These are phyloP conservation scores for Halisarca cf. caerulea DNA, from an alignment of 37 sponge, comb jelly and placozoan genomes.

Conservation along the genomic window DNA sequence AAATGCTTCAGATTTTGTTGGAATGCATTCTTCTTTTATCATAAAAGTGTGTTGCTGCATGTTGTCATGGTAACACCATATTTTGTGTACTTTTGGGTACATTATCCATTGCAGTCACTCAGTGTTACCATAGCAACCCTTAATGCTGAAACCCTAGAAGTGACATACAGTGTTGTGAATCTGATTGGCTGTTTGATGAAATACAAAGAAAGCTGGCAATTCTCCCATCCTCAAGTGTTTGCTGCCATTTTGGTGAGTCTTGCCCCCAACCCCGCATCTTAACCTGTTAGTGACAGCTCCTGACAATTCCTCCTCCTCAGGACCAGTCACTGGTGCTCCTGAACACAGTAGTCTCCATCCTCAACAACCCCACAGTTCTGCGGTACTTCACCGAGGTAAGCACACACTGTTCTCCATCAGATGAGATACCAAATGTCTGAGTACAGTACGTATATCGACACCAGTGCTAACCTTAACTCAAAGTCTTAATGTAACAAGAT, in stretches of 20 bases:
- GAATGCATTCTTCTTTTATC: slow-evolving; percentile 42
- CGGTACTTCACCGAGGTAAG: slow-evolving; percentile 41
- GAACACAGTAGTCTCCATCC: slow-evolving; percentile 28
- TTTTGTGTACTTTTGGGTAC: neutral
- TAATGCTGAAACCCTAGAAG: slow-evolving; percentile 15
- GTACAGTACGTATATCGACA: no score
- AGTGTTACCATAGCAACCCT: slow-evolving; percentile 40
- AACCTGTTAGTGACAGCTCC: neutral
- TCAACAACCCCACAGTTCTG: slow-evolving; percentile 35
- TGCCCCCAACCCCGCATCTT: no score
- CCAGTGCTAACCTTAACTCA: no score
- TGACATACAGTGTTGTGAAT: slow-evolving; percentile 29
- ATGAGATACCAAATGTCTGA: no score
- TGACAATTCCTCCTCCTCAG: neutral
- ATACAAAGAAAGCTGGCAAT: slow-evolving; percentile 48
- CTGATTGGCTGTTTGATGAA: slow-evolving; percentile 46
- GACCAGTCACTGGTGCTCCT: neutral
- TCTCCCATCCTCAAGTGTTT: slow-evolving; percentile 48
- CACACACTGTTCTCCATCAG: no score
- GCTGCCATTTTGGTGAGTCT: slow-evolving; percentile 13
- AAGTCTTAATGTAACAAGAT: no score
- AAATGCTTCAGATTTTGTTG: slow-evolving; percentile 57
- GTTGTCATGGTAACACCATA: neutral
- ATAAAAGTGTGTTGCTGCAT: slow-evolving; percentile 23
- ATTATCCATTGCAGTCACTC: slow-evolving; percentile 38